Evolutionary conservation across 2,888 invertebrate species (phyloP).

Genomic region (Drosophila peninsularis): DNA sequence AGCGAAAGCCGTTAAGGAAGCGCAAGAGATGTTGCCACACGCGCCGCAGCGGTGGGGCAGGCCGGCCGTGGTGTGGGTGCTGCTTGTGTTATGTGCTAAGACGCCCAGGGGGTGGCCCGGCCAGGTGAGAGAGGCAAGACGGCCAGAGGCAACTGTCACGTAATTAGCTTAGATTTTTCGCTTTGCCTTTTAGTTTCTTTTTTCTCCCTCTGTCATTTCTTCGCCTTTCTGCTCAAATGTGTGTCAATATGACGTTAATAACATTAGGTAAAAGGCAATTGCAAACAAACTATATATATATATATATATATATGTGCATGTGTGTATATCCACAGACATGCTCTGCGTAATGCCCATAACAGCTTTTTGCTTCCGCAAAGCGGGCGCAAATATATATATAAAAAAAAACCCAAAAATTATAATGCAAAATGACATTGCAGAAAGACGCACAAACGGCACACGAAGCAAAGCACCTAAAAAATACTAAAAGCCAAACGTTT

Average conservation of each 20-base stretch:
- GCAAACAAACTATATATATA: slow-evolving; percentile 50
- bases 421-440: slow-evolving; percentile 66
- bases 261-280: slow-evolving; percentile 70
- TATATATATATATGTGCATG: neutral
- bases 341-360: slow-evolving; percentile 32
- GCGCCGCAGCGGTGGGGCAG: neutral
- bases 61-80: neutral
- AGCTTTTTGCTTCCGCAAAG: slow-evolving; percentile 68
- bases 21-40: slow-evolving; percentile 40
- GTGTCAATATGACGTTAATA: slow-evolving; percentile 76
- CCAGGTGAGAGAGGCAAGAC: neutral
- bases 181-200: slow-evolving; percentile 12
- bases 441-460: neutral
- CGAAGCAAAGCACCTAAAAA: slow-evolving; percentile 4
- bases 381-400: neutral
- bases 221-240: slow-evolving; percentile 45
- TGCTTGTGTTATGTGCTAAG: neutral
- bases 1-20: slow-evolving; percentile 57
- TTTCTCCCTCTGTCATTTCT: neutral
- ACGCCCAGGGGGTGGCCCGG: neutral
- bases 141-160: slow-evolving; percentile 52
- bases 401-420: slow-evolving; percentile 39
- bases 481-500: neutral
- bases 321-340: neutral
- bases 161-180: slow-evolving; percentile 76